Conservation (phyloP, 2,113 vertebrate species). For the Oncorhynchus keta region DNA sequence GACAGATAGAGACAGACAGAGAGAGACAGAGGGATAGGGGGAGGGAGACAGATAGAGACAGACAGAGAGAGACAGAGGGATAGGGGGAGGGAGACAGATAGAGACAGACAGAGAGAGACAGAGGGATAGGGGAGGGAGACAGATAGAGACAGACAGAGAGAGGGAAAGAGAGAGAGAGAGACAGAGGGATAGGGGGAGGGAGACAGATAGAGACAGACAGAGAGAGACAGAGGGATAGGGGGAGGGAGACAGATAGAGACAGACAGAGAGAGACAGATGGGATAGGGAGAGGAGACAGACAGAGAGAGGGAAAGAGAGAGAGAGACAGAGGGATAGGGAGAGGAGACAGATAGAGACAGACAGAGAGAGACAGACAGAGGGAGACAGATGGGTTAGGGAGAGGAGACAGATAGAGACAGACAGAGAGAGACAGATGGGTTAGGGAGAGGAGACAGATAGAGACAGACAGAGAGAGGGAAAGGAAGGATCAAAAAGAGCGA, state of each 20-base stretch:
- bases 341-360: too few relatives aligned
- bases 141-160: neutral
- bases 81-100: neutral
- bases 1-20: neutral
- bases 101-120: neutral
- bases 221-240: slow-evolving; percentile 12
- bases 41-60: slow-evolving; percentile 19
- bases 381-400: neutral
- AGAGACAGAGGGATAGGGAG: neutral
- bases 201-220: neutral
- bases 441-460: neutral
- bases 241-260: too few relatives aligned
- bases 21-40: neutral
- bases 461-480: neutral
- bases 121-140: neutral
- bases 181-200: neutral
- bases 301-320: too few relatives aligned
- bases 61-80: neutral
- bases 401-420: too few relatives aligned
- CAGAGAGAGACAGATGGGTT: neutral
- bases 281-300: too few relatives aligned
- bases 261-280: too few relatives aligned
- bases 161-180: too few relatives aligned
- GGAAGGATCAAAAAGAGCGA: neutral
- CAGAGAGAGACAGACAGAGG: neutral